Percentiles rank a stretch among this genome's conserved stretches.
phyloP scores from a whole-genome alignment of 2,888 invertebrate genomes.

The Prenolepis imparis region DNA sequence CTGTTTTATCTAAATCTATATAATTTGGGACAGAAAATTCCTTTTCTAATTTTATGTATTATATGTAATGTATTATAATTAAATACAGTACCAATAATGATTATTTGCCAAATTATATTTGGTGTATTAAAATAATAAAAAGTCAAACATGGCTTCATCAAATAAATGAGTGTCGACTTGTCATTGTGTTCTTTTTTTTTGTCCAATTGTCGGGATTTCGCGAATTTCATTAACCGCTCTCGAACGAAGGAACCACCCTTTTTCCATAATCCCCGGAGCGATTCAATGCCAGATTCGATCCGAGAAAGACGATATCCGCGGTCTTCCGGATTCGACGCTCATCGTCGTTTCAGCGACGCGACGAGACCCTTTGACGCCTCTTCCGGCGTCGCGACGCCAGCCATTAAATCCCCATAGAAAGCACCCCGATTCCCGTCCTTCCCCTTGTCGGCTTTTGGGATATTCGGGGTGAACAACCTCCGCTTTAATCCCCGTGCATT shows the following conservation, averaged over 20 bases:
- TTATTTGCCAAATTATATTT: too few species aligned
- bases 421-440: conserved; percentile 1
- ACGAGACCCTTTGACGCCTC: conserved; percentile 57
- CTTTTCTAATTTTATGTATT: neutral
- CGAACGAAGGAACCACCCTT: neutral
- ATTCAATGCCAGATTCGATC: conserved; percentile 56
- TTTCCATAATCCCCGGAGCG: conserved; percentile 7
- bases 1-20: neutral
- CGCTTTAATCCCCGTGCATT: conserved; percentile 30
- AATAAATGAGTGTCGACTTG: neutral
- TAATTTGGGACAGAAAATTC: neutral
- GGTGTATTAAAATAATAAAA: too few species aligned
- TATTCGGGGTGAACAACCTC: conserved; percentile 56
- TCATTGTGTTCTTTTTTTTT: too few species aligned
- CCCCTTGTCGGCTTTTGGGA: neutral
- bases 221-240: conserved; percentile 19
- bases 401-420: conserved; percentile 59
- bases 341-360: conserved; percentile 31
- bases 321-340: conserved; percentile 61
- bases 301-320: conserved; percentile 47
- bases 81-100: too few species aligned
- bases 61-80: too few species aligned
- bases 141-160: neutral
- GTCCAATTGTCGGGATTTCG: neutral
- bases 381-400: conserved; percentile 65